Conservation (phyloP, 2,797 vertebrate genomes). For the Tolypeutes matacus region DNA sequence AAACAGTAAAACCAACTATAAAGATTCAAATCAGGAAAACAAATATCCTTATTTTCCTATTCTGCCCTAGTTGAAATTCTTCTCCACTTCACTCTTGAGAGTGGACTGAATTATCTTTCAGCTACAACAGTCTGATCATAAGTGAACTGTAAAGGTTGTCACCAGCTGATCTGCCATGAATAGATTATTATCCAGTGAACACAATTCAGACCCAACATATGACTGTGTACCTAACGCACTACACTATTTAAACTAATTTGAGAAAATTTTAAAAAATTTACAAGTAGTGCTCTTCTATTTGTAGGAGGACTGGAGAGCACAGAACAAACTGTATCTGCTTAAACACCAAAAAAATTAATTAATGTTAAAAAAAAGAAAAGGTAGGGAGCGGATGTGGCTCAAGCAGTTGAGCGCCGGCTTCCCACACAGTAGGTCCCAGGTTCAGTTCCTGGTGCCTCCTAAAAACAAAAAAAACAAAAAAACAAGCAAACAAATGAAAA, state of each 20-base stretch:
- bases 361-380: neutral
- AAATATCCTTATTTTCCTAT: slow-evolving; percentile 4
- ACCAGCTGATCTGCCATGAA: neutral
- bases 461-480: too few species aligned
- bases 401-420: too few species aligned
- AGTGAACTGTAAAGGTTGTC: neutral
- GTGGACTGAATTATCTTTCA: neutral
- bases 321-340: neutral
- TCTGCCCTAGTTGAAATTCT: neutral
- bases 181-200: neutral
- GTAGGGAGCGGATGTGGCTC: too few species aligned
- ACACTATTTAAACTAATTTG: neutral
- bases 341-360: neutral
- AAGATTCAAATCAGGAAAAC: slow-evolving; percentile 11
- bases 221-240: neutral
- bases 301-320: neutral
- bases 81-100: neutral
- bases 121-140: neutral
- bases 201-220: neutral
- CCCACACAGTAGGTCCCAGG: too few species aligned
- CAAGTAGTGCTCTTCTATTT: neutral
- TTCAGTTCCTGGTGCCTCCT: too few species aligned
- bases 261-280: slow-evolving; percentile 5
- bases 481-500: too few species aligned
- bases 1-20: neutral